Conservation (phyloP, 2,113 vertebrate species). For the Thomomys bottae region DNA sequence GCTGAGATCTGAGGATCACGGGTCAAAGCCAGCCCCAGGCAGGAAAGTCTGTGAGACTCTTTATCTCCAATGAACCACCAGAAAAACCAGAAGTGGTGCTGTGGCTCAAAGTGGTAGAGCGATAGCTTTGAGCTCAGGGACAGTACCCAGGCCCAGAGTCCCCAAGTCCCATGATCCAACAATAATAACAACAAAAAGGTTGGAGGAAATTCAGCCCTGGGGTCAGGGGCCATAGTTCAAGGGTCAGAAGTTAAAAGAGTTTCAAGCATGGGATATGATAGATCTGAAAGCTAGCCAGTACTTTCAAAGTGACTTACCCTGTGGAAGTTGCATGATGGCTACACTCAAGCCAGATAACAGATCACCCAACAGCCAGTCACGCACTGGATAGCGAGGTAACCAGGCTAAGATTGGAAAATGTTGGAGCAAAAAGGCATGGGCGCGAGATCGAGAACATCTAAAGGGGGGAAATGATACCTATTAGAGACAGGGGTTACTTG, state of each 20-base stretch:
- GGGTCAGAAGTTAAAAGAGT: background rate
- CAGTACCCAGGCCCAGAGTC: too few species aligned
- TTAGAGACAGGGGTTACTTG: background rate
- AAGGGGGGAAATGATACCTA: background rate
- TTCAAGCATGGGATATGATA: background rate
- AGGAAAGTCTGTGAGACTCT: too few species aligned
- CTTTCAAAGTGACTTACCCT: conserved; percentile 86
- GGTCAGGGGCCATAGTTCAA: background rate
- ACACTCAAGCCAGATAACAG: conserved; percentile 93
- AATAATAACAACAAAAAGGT: too few species aligned
- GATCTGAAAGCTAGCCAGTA: background rate
- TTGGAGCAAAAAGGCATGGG: conserved; percentile 82
- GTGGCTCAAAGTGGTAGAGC: too few species aligned
- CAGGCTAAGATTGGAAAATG: conserved; percentile 91
- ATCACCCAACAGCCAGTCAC: conserved; percentile 91
- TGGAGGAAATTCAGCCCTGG: background rate
- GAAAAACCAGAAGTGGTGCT: too few species aligned
- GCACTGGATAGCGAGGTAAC: conserved; percentile 92
- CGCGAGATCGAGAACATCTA: conserved; percentile 88
- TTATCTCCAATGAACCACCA: too few species aligned
- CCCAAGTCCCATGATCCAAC: too few species aligned
- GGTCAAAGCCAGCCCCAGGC: too few species aligned
- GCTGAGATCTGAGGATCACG: too few species aligned
- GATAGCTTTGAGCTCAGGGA: too few species aligned
- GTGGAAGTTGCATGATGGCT: conserved; percentile 96